phyloP scores from a whole-genome alignment of 2,888 invertebrate species.

The Lasioglossum lativentre region DNA sequence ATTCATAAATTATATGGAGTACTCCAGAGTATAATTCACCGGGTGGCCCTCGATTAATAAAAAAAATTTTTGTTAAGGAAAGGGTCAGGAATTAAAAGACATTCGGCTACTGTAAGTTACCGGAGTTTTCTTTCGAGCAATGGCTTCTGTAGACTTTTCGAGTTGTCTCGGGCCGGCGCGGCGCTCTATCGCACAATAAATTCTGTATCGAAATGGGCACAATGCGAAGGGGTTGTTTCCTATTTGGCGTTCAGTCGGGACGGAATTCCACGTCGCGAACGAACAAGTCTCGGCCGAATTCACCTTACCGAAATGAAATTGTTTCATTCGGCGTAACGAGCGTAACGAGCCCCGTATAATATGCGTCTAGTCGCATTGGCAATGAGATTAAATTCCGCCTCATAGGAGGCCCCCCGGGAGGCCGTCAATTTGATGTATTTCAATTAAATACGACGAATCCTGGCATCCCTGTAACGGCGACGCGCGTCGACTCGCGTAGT shows the following conservation, averaged over 20 bases:
- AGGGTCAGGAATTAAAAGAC: neutral
- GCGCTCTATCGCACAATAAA: constrained; percentile 15
- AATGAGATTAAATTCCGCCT: constrained; percentile 49
- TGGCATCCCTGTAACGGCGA: neutral
- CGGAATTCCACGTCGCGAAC: neutral
- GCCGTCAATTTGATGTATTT: constrained; percentile 43
- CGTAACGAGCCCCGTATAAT: constrained; percentile 33
- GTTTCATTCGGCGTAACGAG: constrained; percentile 40
- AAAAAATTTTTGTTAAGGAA: neutral
- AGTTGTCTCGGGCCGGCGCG: neutral
- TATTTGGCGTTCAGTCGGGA: neutral
- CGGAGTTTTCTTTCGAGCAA: neutral
- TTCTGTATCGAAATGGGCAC: constrained; percentile 3
- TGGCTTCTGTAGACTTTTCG: neutral
- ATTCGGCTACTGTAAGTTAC: neutral
- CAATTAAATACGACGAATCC: constrained; percentile 46
- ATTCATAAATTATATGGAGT: neutral
- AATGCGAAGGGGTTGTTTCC: neutral
- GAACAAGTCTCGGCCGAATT: constrained; percentile 32
- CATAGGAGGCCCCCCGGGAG: constrained; percentile 12
- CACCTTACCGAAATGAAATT: constrained; percentile 42
- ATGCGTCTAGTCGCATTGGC: constrained; percentile 23
- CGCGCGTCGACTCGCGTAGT: neutral
- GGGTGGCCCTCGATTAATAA: accelerated
- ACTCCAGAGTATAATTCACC: neutral